Percentiles rank a stretch among this genome's conserved stretches.
Conservation (phyloP, 2,113 vertebrate genomes). For the Hemibagrus wyckioides region DNA sequence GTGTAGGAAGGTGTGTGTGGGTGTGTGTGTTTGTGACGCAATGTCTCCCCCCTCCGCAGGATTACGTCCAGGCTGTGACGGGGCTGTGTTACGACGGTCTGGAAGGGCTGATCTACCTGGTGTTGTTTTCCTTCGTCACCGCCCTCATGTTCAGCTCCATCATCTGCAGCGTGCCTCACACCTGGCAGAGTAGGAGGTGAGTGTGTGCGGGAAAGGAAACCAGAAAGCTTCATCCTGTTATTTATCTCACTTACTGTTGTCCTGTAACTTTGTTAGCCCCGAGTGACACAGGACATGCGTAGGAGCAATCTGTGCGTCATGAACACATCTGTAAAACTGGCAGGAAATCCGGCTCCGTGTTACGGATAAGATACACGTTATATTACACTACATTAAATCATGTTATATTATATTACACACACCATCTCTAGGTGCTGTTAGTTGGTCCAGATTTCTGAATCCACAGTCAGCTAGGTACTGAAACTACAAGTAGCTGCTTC, state of each 20-base stretch:
- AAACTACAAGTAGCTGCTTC: neutral
- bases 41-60: constrained; percentile 68
- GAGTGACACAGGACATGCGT: neutral
- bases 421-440: neutral
- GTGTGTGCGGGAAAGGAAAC: neutral
- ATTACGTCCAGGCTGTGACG: constrained; percentile 90
- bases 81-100: constrained; percentile 95
- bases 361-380: neutral
- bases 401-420: neutral
- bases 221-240: constrained; percentile 10
- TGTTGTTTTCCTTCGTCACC: constrained; percentile 94
- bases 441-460: neutral
- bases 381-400: too few species aligned
- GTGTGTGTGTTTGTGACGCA: neutral
- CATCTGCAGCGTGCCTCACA: constrained; percentile 93
- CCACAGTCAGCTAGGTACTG: neutral
- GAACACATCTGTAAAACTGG: neutral
- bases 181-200: constrained; percentile 91
- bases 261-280: neutral
- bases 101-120: constrained; percentile 96
- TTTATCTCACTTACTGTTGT: constrained; percentile 10
- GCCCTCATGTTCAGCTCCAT: constrained; percentile 98
- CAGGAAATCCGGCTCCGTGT: neutral
- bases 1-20: neutral
- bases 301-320: neutral